Evolutionary conservation across 1,140 invertebrate species (phyloP).

Genomic region (Penaeus indicus): DNA sequence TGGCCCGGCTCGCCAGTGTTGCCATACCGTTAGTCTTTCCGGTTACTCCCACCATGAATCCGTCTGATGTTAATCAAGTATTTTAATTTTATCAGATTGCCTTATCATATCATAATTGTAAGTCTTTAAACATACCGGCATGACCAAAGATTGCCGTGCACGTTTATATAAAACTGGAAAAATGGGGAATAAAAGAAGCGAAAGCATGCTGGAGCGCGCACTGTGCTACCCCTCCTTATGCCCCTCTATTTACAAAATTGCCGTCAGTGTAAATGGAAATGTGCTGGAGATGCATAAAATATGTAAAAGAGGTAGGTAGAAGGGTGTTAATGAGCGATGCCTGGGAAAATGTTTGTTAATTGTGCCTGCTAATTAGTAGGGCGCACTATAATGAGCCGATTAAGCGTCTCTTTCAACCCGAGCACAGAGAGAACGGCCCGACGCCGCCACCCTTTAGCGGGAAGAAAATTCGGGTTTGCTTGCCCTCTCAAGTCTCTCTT

Average conservation of each 20-base stretch:
- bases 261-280: constrained; percentile 64
- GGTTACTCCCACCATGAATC: no score
- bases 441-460: background rate
- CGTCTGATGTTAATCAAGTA: no score
- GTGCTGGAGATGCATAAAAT: constrained; percentile 64
- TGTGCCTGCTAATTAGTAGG: constrained; percentile 59
- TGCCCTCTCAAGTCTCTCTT: background rate
- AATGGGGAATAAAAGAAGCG: no score
- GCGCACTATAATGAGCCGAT: constrained; percentile 1
- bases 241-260: constrained; percentile 60
- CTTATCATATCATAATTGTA: no score
- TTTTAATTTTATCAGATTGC: no score
- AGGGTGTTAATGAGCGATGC: constrained; percentile 63
- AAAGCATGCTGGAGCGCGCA: background rate
- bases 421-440: background rate
- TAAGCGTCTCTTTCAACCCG: background rate
- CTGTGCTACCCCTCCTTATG: constrained; percentile 39
- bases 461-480: background rate
- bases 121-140: no score
- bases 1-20: constrained; percentile 2
- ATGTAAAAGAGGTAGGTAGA: constrained; percentile 59
- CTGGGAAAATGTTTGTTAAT: constrained; percentile 62
- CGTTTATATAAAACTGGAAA: no score
- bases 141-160: no score
- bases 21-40: constrained; percentile 4